phyloP scores from a whole-genome alignment of 2,797 vertebrate genomes.

The Lindbergichthys nudifrons region DNA sequence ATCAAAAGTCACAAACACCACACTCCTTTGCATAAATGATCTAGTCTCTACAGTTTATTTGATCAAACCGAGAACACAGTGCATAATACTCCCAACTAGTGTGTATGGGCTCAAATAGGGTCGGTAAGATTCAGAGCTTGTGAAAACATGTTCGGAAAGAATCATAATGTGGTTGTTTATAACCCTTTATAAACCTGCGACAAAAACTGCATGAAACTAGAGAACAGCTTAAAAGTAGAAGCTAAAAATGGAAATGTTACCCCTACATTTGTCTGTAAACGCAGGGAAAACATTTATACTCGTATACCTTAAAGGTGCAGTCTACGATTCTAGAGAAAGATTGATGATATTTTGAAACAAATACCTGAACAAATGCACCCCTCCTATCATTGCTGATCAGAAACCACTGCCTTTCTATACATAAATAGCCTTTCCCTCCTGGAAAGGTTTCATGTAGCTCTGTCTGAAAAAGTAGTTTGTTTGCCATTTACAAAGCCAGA shows the following conservation, averaged over 20 bases:
- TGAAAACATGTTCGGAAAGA: neutral
- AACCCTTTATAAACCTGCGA: neutral
- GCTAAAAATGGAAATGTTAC: neutral
- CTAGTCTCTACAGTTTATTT: neutral
- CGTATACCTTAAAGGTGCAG: neutral
- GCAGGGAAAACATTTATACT: neutral
- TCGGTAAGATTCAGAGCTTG: neutral
- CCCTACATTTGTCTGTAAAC: neutral
- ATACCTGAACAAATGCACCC: too few relatives aligned
- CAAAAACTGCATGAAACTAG: neutral
- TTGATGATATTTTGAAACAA: too few relatives aligned
- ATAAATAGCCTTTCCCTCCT: too few relatives aligned
- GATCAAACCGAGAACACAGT: neutral
- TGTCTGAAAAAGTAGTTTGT: too few relatives aligned
- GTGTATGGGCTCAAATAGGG: neutral
- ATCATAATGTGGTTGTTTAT: too few relatives aligned
- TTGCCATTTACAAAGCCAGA: too few relatives aligned
- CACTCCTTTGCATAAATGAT: constrained; percentile 10
- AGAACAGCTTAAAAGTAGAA: neutral
- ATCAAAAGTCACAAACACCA: constrained; percentile 38
- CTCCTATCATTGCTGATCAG: too few relatives aligned
- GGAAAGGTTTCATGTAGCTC: too few relatives aligned
- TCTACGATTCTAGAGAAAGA: too few relatives aligned
- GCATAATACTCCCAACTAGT: neutral
- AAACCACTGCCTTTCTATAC: too few relatives aligned